phyloP scores from a whole-genome alignment of 2,888 invertebrate species.

The Ichneumon xanthorius region DNA sequence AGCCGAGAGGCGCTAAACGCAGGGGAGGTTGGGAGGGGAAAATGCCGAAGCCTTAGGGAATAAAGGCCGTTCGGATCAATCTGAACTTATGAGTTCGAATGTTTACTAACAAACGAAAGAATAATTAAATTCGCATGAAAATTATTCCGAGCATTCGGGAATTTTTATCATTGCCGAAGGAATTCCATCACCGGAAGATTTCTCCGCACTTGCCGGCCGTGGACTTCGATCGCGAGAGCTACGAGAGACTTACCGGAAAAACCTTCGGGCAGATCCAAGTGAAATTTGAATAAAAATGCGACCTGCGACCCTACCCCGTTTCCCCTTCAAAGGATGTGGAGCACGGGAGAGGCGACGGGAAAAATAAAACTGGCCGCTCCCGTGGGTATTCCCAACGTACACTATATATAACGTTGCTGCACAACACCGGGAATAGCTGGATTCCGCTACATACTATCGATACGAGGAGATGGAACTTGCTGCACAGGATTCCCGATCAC shows the following conservation, averaged over 20 bases:
- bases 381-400: constrained; percentile 44
- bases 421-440: constrained; percentile 35
- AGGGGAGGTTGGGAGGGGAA: too few relatives aligned
- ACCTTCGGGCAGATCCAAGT: constrained; percentile 45
- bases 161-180: background rate
- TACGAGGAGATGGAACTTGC: constrained; percentile 27
- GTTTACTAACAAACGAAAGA: too few relatives aligned
- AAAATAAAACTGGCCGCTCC: constrained; percentile 42
- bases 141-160: background rate
- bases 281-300: constrained; percentile 60
- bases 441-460: constrained; percentile 54
- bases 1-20: too few relatives aligned
- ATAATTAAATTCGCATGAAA: too few relatives aligned
- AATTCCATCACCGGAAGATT: constrained; percentile 21
- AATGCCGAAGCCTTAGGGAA: too few relatives aligned
- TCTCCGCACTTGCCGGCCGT: background rate
- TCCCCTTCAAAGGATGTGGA: constrained; percentile 13
- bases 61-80: too few relatives aligned
- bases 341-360: constrained; percentile 14
- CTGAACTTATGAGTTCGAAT: too few relatives aligned
- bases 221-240: constrained; percentile 18
- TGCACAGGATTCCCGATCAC: constrained; percentile 49
- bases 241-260: constrained; percentile 29
- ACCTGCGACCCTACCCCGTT: constrained; percentile 32
- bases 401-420: background rate